Percentiles rank a stretch among this genome's conserved stretches.
Evolutionary conservation across 2,113 vertebrate species (phyloP).

Genomic region (Galbula dea): DNA sequence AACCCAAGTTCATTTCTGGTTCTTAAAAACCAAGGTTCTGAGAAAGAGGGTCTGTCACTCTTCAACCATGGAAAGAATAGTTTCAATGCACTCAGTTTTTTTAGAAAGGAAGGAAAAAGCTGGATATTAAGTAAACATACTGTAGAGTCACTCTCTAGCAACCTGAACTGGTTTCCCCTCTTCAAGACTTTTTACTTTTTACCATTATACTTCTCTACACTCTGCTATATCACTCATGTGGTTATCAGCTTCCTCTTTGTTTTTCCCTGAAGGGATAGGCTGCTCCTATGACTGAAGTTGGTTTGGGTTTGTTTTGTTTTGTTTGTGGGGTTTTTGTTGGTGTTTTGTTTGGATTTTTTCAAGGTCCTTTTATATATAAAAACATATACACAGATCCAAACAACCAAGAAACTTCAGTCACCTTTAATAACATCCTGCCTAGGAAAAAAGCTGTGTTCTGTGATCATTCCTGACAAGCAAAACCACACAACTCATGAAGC

Average conservation of each 20-base stretch:
- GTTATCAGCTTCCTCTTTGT: neutral
- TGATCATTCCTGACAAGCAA: neutral
- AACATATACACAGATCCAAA: neutral
- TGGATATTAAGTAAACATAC: accelerated
- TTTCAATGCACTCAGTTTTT: neutral
- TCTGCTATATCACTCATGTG: neutral
- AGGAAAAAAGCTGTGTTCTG: neutral
- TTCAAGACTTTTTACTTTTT: neutral
- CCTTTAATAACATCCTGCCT: neutral
- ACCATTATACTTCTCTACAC: neutral
- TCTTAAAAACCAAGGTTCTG: neutral
- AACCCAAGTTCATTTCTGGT: neutral
- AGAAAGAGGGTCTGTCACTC: neutral
- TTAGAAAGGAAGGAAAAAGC: neutral
- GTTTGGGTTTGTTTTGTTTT: neutral
- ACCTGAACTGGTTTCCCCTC: neutral
- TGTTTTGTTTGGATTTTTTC: no score
- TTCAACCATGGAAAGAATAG: accelerated
- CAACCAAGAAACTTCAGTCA: neutral
- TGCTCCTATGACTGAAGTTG: neutral
- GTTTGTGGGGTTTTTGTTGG: no score
- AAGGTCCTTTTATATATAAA: neutral
- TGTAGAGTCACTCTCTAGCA: neutral
- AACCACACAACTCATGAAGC: neutral
- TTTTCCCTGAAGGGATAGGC: neutral